These are phyloP conservation scores for Chiloscyllium plagiosum DNA, from an alignment of 2,113 vertebrate species.

Conservation along the genomic window DNA sequence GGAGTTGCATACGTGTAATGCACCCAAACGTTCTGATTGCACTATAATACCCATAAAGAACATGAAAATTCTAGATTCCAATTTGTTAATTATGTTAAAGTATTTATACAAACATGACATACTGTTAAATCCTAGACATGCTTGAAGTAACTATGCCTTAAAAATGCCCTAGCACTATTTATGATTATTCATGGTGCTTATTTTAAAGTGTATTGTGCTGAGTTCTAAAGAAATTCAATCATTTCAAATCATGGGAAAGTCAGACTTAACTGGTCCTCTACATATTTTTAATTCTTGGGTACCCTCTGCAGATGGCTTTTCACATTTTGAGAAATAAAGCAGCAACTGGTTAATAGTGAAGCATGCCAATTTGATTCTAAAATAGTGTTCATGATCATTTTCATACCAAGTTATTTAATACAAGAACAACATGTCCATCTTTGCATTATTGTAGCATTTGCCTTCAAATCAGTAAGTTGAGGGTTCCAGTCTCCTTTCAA, in stretches of 20 bases:
- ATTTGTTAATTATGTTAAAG: not conserved
- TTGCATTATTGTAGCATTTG: not conserved
- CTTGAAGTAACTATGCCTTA: not conserved
- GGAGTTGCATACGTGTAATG: not conserved
- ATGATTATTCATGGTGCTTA: not conserved
- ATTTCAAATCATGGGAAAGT: not conserved
- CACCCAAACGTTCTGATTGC: not conserved
- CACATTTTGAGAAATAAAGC: not conserved
- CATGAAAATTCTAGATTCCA: not conserved
- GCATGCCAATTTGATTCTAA: not conserved
- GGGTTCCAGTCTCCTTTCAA: not conserved
- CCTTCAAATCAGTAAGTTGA: not conserved
- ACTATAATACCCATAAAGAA: not conserved
- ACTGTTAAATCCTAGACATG: not conserved
- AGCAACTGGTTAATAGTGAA: not conserved
- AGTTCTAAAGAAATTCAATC: not conserved
- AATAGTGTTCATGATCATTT: not conserved
- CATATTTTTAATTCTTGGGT: too few species aligned
- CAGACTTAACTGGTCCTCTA: not conserved
- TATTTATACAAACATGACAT: not conserved
- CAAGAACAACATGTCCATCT: too few species aligned
- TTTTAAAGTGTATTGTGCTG: not conserved
- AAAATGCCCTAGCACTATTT: not conserved
- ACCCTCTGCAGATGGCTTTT: too few species aligned
- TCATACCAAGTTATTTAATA: not conserved